Evolutionary conservation across 1,140 invertebrate species (phyloP).

Genomic region (Glossosoma conforme): DNA sequence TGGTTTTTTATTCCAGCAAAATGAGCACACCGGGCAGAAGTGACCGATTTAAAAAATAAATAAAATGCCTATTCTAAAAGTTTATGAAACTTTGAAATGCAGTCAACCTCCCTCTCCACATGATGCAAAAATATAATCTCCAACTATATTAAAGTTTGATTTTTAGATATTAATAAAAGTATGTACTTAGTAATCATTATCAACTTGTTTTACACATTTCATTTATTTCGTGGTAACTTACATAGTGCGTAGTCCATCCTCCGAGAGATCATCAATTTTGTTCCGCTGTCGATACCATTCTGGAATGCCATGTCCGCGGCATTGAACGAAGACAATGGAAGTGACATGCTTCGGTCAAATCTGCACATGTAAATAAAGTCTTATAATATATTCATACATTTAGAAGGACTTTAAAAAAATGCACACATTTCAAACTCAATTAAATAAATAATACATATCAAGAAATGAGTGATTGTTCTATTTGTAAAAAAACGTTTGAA

Average conservation of each 20-base stretch:
- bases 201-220: constrained; percentile 9
- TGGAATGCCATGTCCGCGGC: constrained; percentile 50
- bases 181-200: not conserved
- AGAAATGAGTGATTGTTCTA: not conserved
- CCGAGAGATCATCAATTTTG: constrained; percentile 33
- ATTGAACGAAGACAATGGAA: constrained; percentile 50
- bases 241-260: constrained; percentile 67
- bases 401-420: not conserved
- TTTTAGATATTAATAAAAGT: constrained; percentile 11
- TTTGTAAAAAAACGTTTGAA: no score
- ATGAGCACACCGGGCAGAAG: constrained; percentile 25
- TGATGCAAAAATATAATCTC: constrained; percentile 31
- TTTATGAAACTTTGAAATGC: constrained; percentile 27
- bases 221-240: constrained; percentile 45
- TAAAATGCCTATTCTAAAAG: constrained; percentile 30
- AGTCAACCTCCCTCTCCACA: constrained; percentile 26
- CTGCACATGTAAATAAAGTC: constrained; percentile 41
- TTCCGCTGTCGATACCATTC: constrained; percentile 46
- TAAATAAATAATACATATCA: no score
- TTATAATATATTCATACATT: constrained; percentile 8
- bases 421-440: no score
- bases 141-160: constrained; percentile 18
- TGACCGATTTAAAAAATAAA: constrained; percentile 18
- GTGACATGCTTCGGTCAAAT: constrained; percentile 61
- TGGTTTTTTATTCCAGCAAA: constrained; percentile 21